A percentile compares a stretch with the other conserved stretches of the same genome.
These are phyloP conservation scores for Sardinella longiceps DNA, from an alignment of 2,797 vertebrate species.

Conservation along the genomic window DNA sequence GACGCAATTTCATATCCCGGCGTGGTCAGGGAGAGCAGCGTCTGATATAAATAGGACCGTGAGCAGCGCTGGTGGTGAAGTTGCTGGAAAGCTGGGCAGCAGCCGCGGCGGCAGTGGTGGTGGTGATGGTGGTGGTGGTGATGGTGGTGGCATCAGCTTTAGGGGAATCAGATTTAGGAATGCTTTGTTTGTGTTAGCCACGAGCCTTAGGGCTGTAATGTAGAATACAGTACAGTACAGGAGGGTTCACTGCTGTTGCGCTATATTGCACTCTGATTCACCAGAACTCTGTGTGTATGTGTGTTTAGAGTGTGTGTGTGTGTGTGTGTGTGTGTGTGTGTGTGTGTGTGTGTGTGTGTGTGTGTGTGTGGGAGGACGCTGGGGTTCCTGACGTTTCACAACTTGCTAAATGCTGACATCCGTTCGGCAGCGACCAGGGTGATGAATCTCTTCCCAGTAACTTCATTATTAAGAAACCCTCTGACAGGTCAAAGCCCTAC, in stretches of 20 bases:
- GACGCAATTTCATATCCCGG: conserved; percentile 51
- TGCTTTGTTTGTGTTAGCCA: conserved; percentile 57
- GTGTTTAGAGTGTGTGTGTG: neutral
- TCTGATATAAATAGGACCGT: conserved; percentile 45
- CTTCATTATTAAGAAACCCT: conserved; percentile 59
- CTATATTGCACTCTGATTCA: neutral
- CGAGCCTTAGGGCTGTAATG: conserved; percentile 39
- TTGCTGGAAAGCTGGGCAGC: neutral
- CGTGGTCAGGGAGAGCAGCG: conserved; percentile 44
- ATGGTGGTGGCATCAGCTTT: too few species aligned
- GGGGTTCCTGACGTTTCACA: conserved; percentile 46
- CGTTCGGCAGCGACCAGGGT: conserved; percentile 37
- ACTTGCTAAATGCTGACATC: conserved; percentile 48
- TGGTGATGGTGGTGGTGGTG: conserved; percentile 27
- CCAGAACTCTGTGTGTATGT: conserved; percentile 36
- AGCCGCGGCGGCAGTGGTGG: conserved; percentile 27
- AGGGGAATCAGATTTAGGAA: conserved; percentile 53
- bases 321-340: neutral
- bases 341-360: neutral
- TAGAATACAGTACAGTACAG: neutral
- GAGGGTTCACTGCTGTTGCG: neutral
- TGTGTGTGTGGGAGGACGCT: neutral
- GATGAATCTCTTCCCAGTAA: conserved; percentile 56
- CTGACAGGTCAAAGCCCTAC: conserved; percentile 48
- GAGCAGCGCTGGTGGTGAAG: neutral